These are phyloP conservation scores for Siderastrea radians DNA, from an alignment of 92 coral and sea anemone species.

Conservation along the genomic window DNA sequence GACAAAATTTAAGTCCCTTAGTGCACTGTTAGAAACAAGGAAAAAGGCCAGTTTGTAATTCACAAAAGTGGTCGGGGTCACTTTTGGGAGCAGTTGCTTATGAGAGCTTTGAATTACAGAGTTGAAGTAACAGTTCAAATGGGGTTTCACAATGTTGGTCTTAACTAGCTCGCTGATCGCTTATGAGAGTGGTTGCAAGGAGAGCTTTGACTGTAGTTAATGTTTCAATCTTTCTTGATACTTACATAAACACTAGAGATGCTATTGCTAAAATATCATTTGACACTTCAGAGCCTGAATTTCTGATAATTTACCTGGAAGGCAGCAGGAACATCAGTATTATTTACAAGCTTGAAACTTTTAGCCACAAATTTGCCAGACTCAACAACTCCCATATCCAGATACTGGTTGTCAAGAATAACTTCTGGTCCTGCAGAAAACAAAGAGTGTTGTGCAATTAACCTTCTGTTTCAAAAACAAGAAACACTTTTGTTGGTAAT, in stretches of 20 bases:
- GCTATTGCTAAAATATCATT: background rate
- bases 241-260: background rate
- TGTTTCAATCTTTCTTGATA: background rate
- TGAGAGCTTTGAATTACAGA: too few species aligned
- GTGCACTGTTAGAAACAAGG: too few species aligned
- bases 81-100: too few species aligned
- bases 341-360: conserved; percentile 82
- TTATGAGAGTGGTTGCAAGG: too few species aligned
- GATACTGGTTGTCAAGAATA: conserved; percentile 68
- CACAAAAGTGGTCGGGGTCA: too few species aligned
- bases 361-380: conserved; percentile 83
- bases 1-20: too few species aligned
- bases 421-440: conserved; percentile 81
- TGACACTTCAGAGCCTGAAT: background rate
- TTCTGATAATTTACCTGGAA: conserved; percentile 74
- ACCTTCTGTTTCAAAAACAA: background rate
- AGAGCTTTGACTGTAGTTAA: too few species aligned
- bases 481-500: background rate
- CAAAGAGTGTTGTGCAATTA: background rate
- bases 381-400: conserved; percentile 92
- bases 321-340: conserved; percentile 84
- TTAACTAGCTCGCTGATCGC: too few species aligned
- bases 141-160: too few species aligned
- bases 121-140: too few species aligned
- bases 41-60: too few species aligned